Base-by-base conservation (phyloP, 2,797 vertebrate genomes). In the Danio albolineatus region DNA sequence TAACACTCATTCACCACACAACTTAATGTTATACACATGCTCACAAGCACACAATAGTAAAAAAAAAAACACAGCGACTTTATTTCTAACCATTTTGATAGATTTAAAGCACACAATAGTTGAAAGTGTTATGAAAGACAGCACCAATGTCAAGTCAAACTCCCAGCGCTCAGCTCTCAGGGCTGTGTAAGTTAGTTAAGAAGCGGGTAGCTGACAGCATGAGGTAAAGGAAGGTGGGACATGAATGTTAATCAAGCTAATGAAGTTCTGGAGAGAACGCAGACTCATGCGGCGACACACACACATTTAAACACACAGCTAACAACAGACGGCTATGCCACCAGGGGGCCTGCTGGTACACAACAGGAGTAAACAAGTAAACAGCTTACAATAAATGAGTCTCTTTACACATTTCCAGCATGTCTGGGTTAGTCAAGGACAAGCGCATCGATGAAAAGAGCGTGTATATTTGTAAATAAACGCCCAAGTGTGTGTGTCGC, bases 341-440 rank as follows among this genome's bases (percentile, higher is more conserved):
- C 83, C 79, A 82, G 80, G 84, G 73, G 82, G 79, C 72, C 76
- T 12, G 17, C 76, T 79, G 78, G 14, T 83, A 70, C 73, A 82
- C 84, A 82, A 86, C 82, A 75, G 80, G 82, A 83, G 79, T 82
- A 85, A 85, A 85, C 75, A 83, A 83, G 84, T 83, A 80, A 84
- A 78, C 57, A 74, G 48, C 79, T 80, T 39, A 82, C 53, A 76
- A 71, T 61, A 73, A 79, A 76, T 78, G 59, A 85, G 84, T 46
- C 81, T 80, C 62, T 80, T 59, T 19, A 67, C 19, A 44, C 66
- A 54, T 79, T 71, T 60, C 46, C 57, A 44, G 71, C 72, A 73
- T 36, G 56, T 73, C 69, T 21, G 16, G 59, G 69, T 73, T 79
- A 70, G 17, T 73, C 69, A 71, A 85, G 84, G 66, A 67, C 70